Evolutionary conservation across 2,888 invertebrate genomes (phyloP).

Genomic region (Protophormia terraenovae): DNA sequence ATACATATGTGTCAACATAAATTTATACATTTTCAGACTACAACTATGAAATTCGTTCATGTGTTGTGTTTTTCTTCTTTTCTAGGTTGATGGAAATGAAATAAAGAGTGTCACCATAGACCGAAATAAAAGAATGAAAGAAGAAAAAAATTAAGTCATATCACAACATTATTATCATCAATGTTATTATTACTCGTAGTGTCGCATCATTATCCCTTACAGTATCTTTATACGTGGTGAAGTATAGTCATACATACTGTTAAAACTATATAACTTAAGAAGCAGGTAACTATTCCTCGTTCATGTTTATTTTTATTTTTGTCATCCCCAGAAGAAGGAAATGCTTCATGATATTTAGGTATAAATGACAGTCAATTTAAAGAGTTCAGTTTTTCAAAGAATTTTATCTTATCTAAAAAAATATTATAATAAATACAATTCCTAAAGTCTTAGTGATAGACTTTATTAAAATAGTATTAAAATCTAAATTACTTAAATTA

Average conservation of each 20-base stretch:
- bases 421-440: no score
- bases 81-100: neutral
- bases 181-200: no score
- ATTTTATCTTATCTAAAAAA: neutral
- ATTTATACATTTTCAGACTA: slow-evolving; percentile 53
- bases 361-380: neutral
- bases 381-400: neutral
- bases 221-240: no score
- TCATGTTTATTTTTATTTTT: neutral
- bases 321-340: neutral
- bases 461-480: no score
- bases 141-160: neutral
- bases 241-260: no score
- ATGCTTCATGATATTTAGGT: neutral
- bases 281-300: neutral
- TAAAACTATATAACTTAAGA: neutral
- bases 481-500: no score
- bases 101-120: neutral
- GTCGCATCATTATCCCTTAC: no score
- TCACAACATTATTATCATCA: neutral
- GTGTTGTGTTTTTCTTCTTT: neutral
- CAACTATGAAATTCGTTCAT: slow-evolving; percentile 20
- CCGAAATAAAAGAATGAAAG: neutral
- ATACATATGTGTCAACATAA: no score
- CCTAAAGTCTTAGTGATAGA: no score